These are phyloP conservation scores for Rhabdornis inornatus DNA, from an alignment of 2,113 vertebrate species.

Conservation along the genomic window DNA sequence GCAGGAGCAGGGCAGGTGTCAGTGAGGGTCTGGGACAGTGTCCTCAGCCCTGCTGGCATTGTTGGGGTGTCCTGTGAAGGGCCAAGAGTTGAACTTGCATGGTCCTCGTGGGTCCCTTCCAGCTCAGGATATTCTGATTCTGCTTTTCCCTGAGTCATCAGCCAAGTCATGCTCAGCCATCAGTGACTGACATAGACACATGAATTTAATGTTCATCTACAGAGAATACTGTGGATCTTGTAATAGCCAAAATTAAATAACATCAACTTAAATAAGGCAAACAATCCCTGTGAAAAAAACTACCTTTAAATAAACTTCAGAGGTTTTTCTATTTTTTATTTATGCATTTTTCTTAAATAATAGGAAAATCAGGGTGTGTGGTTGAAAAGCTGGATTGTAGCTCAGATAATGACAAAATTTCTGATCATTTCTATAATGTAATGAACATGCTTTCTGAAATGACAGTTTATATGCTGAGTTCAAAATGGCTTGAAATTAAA, in stretches of 20 bases:
- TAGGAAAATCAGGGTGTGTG: not conserved
- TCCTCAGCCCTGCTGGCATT: not conserved
- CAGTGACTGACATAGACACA: not conserved
- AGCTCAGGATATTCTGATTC: not conserved
- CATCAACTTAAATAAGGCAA: not conserved
- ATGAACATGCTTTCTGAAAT: not conserved
- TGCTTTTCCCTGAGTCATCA: not conserved
- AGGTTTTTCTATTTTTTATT: not conserved
- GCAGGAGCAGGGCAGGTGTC: not conserved
- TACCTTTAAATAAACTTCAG: not conserved
- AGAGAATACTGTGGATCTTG: not conserved
- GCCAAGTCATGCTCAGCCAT: not conserved
- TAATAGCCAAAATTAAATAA: not conserved
- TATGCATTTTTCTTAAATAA: not conserved
- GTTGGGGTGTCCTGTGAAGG: not conserved
- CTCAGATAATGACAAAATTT: not conserved
- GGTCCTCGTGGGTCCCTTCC: too few relatives aligned
- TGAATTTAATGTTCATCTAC: not conserved
- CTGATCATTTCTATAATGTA: not conserved
- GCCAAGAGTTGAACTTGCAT: rapidly evolving
- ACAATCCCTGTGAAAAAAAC: not conserved
- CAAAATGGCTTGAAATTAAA: conserved; percentile 54
- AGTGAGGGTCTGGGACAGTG: not conserved
- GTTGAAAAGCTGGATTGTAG: not conserved
- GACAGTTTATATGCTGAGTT: not conserved